Evolutionary conservation across 2,797 vertebrate genomes (phyloP).

Genomic region (Chromis chromis): DNA sequence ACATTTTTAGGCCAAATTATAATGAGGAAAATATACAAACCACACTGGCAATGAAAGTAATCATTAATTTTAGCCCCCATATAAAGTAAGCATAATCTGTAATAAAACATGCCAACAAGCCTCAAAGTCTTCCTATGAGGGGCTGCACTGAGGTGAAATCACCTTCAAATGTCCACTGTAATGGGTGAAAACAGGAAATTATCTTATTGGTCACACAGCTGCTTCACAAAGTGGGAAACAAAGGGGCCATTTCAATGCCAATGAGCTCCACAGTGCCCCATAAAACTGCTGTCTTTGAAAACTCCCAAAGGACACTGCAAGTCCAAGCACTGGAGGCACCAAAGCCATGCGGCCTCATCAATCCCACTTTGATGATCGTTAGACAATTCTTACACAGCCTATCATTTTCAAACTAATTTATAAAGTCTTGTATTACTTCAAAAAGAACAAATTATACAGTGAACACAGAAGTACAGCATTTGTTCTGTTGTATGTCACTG

Average conservation of each 20-base stretch:
- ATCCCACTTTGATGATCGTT: conserved; percentile 13
- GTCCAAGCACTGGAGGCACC: conserved; percentile 63
- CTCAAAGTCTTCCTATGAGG: no score
- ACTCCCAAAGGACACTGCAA: conserved; percentile 66
- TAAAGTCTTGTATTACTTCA: not conserved
- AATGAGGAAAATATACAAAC: no score
- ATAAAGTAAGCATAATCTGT: not conserved
- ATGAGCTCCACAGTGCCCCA: conserved; percentile 43
- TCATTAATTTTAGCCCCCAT: not conserved
- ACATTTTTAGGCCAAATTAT: not conserved
- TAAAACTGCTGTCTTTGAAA: conserved; percentile 68
- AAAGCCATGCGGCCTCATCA: conserved; percentile 64
- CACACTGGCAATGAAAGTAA: not conserved
- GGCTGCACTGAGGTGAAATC: no score
- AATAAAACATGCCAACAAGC: no score
- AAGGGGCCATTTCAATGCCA: conserved; percentile 43
- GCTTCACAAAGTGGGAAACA: conserved; percentile 55
- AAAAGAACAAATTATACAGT: not conserved
- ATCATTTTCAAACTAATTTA: not conserved
- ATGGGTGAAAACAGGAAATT: conserved; percentile 58
- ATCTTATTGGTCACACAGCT: conserved; percentile 71
- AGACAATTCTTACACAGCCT: not conserved
- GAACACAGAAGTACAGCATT: no score
- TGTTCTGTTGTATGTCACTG: no score
- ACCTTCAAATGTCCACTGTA: conserved; percentile 21